Base-by-base conservation (phyloP, 2,888 invertebrate genomes). In the Exephanes ischioxanthus region DNA sequence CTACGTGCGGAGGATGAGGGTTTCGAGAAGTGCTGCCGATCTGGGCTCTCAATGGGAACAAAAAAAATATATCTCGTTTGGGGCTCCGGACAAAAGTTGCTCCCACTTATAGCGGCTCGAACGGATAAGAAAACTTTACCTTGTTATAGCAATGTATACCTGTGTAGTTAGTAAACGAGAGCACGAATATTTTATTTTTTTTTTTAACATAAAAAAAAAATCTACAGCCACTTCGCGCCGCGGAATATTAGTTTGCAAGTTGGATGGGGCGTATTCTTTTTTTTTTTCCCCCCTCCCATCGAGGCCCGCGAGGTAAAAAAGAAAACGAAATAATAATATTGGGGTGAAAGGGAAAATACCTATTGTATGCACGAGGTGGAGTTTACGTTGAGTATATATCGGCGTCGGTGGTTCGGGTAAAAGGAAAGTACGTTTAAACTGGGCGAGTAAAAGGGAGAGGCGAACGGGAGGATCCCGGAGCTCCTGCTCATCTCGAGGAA, bases 51-150 rank as follows among this genome's bases (percentile, higher is more conserved):
- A 55, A 30, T 14, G 37, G 19, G 14, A 55, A 26, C 26, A 48
- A 70, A 53, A 11, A 11, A 45, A 11, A 3, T 6, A 70, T 26
- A 61, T 4, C 33, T 6, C 16, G 33, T 4, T 61, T n/a, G 6
- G 33, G 61, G 5, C 30, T 30, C 61, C 30, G 61, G 58, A 77
- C 68, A 51, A 79, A 85, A 78, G 80, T 85, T 80, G 55, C 81
- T 78, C 55, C 73, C 33, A 71, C 78, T 85, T 79, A 72, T 78
- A 70, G 79, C 68, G 84, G 82, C 75, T 68, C 82, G 85, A 85
- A 76, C 75, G 82, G 85, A 85, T 85, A 85, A 85, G 82, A 79
- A 85, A 85, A 85, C 79, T 85, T 85, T 85, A 80, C 71, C 82
- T 82, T 82, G 79, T 85, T 85, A 85, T 51, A 55, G 68, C 68